Evolutionary conservation across 2,797 vertebrate species (phyloP).

Genomic region (Mus minutoides): DNA sequence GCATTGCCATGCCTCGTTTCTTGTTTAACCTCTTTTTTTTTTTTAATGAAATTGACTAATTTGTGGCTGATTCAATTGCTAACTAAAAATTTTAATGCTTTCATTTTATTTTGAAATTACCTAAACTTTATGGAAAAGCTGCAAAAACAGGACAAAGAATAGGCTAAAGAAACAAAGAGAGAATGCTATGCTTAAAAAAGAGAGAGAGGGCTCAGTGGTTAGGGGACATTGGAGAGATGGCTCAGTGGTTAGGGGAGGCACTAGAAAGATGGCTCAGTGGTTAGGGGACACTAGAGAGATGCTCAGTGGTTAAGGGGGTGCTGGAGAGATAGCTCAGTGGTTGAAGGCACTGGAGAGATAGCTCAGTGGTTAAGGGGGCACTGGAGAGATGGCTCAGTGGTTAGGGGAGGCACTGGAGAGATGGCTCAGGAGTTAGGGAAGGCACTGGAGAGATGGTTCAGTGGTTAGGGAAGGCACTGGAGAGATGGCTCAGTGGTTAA

Average conservation of each 20-base stretch:
- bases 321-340: too few relatives aligned
- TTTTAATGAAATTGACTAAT: background rate
- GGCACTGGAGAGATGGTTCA: too few relatives aligned
- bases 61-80: background rate
- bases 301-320: background rate
- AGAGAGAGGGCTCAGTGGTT: background rate
- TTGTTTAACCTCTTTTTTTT: background rate
- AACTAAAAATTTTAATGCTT: background rate
- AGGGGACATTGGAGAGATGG: background rate
- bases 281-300: background rate
- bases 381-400: too few relatives aligned
- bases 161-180: background rate
- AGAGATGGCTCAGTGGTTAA: too few relatives aligned
- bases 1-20: background rate
- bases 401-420: too few relatives aligned
- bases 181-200: background rate
- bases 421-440: too few relatives aligned
- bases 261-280: background rate
- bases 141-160: background rate
- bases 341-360: background rate
- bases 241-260: background rate
- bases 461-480: too few relatives aligned
- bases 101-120: background rate
- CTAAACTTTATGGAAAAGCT: conserved; percentile 2
- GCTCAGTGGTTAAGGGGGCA: background rate